Base-by-base conservation (phyloP, 1,140 invertebrate species). In the Listronotus bonariensis region DNA sequence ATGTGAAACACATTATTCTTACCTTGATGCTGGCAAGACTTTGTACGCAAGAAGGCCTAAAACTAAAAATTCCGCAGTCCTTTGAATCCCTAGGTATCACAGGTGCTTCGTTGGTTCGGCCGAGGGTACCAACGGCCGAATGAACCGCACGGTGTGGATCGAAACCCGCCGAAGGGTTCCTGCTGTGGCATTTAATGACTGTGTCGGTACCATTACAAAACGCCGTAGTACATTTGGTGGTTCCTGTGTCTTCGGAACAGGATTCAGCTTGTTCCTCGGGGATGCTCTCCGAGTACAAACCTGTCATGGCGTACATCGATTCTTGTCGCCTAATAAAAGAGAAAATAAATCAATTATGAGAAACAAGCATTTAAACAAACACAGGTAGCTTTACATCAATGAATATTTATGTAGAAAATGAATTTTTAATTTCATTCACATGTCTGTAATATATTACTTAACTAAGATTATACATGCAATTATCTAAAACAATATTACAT, bases 221-320 rank as follows among this genome's bases (percentile, higher is more conserved):
- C 40, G 69, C 73, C 31, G 67, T 73, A 36, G 71, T 70, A 51
- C 71, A 72, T 57, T 72, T 72, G 11, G 70, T 68, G 70, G 80
- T 78, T 57, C 80, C 77, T 62, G 78, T 80, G 49, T 78, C 81
- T 53, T 74, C 78, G 2, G 62, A 31, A 38, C 51, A 54, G 0
- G 53, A 40, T 60, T 83, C 84, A 11, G 46, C 40, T 34, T 63
- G 60, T 41, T 66, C 55, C 57, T 81, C 80, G 52, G 82, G 83
- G 32, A 84, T 82, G 12, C 84, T 85, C 68, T 91, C 89, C 45
- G 89, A 88, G 75, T 92, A 92, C 14, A 92, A 82, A n/a, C 90
- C 90, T 17, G 90, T 92, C 89, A 92, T 91, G 34, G 89, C 88
- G 78, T 92, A 92, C 89, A 91, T 91, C 69, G 89, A 91, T 78